phyloP scores from a whole-genome alignment of 2,888 invertebrate species.

The Periphyllus acericola region DNA sequence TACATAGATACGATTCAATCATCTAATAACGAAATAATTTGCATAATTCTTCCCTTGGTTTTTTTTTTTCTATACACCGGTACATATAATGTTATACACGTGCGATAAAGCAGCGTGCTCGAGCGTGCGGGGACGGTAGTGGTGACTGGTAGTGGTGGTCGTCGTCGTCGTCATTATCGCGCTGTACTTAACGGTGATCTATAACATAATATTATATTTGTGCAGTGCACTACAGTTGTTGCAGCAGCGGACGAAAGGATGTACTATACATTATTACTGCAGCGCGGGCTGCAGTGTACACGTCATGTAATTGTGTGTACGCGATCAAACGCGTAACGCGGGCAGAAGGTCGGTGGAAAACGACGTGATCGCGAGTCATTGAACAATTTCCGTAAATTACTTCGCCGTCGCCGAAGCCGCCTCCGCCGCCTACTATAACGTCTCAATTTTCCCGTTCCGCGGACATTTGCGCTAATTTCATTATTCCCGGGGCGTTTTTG shows the following conservation, averaged over 20 bases:
- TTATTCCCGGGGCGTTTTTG: conserved; percentile 58
- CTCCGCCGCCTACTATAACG: conserved; percentile 29
- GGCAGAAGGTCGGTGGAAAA: conserved; percentile 51
- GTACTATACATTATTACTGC: background rate
- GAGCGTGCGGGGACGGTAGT: too few species aligned
- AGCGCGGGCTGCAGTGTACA: background rate
- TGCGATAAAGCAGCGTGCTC: too few species aligned
- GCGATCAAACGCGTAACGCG: conserved; percentile 23
- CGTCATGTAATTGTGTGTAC: too few species aligned
- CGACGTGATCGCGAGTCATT: conserved; percentile 54
- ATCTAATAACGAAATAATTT: too few species aligned
- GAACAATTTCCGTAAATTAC: conserved; percentile 57
- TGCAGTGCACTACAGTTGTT: background rate
- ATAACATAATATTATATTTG: too few species aligned
- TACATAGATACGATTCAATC: too few species aligned
- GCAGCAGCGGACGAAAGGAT: background rate
- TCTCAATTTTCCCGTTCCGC: conserved; percentile 60
- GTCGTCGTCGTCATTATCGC: too few species aligned
- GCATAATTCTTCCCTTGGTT: too few species aligned
- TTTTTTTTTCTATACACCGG: too few species aligned
- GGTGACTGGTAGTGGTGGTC: too few species aligned
- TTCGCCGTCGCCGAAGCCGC: background rate
- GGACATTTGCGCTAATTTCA: conserved; percentile 58
- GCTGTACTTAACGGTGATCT: too few species aligned
- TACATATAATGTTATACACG: too few species aligned